phyloP scores from a whole-genome alignment of 2,113 vertebrate genomes.

The Cephalopholis sonnerati region DNA sequence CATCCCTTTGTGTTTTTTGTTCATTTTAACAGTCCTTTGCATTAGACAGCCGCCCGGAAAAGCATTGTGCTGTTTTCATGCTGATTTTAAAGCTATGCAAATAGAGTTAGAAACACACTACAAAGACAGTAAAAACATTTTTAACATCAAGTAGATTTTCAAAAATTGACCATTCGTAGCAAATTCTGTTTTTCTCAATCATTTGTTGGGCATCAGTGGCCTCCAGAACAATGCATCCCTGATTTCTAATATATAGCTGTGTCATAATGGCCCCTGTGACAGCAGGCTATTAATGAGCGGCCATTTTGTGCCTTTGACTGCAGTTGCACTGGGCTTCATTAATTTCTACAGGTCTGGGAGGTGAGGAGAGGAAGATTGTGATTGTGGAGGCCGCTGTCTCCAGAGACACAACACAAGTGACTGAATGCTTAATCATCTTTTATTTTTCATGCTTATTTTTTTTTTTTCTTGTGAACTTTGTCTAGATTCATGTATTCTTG shows the following conservation, averaged over 20 bases:
- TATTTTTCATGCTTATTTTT: not conserved
- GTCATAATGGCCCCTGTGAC: constrained; percentile 72
- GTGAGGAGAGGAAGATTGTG: constrained; percentile 44
- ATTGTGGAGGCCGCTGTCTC: constrained; percentile 42
- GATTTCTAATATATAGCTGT: constrained; percentile 68
- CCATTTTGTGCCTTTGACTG: constrained; percentile 82
- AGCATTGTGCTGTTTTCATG: constrained; percentile 48
- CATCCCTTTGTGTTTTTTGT: constrained; percentile 50
- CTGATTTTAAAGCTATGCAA: constrained; percentile 66
- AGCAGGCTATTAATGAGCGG: constrained; percentile 81
- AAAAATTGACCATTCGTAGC: constrained; percentile 7
- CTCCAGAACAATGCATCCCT: constrained; percentile 52
- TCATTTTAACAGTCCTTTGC: constrained; percentile 39
- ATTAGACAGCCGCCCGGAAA: constrained; percentile 43
- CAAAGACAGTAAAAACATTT: constrained; percentile 31
- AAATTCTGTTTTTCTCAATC: constrained; percentile 38
- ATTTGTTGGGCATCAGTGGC: constrained; percentile 58
- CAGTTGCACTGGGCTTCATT: constrained; percentile 90
- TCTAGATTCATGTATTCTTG: not conserved
- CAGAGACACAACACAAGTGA: constrained; percentile 42
- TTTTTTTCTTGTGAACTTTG: not conserved
- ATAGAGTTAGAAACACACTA: constrained; percentile 31
- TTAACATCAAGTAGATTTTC: constrained; percentile 38
- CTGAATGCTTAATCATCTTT: constrained; percentile 31
- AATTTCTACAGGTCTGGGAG: constrained; percentile 83